Evolutionary conservation across 2,888 invertebrate species (phyloP), one percentile per base, ranked within the genome.

Genomic region (Pheosia tremula): DNA sequence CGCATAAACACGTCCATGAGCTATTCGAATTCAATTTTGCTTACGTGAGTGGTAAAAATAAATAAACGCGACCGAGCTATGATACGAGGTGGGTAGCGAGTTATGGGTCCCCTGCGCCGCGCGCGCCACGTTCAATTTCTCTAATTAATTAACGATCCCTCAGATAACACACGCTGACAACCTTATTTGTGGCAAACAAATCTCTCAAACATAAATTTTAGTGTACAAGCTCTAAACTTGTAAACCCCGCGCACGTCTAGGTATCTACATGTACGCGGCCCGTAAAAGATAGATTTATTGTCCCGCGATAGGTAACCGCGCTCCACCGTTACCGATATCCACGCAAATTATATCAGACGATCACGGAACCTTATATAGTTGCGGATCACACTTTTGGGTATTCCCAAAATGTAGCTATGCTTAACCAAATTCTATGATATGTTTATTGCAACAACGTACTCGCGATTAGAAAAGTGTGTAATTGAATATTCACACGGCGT

Each of bases 171-270:
- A 80, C 89, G 89, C 90, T 93, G 93, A 93, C 93, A 93, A 92
- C 87, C 89, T 93, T 93, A 93, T 93, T 93, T 93, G 93, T 93
- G 92, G 93, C 89, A 84, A 88, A 91, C 92, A 92, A 93, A 93
- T 93, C 92, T 91, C 88, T 88, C 84, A 87, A 84, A 88, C 93
- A 93, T 93, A 93, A 93, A 93, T 93, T 92, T 89, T 83, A 89
- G 80, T 86, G 83, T 90, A 91, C 92, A 92, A 88, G 90, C 86
- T 89, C 89, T 89, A 90, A 89, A 90, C 90, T 90, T 89, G 91
- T 92, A 89, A 88, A 91, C 85, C 86, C 82, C 87, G 88, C 87
- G 87, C 88, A 87, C 86, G 86, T 87, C 81, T 75, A 75, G 66
- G 64, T 75, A 75, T 69, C 68, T 85, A 85, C 83, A 81, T 83